Percentiles rank a stretch among this genome's conserved stretches.
Conservation (phyloP, 1,140 invertebrate species). For the Nomia melanderi region DNA sequence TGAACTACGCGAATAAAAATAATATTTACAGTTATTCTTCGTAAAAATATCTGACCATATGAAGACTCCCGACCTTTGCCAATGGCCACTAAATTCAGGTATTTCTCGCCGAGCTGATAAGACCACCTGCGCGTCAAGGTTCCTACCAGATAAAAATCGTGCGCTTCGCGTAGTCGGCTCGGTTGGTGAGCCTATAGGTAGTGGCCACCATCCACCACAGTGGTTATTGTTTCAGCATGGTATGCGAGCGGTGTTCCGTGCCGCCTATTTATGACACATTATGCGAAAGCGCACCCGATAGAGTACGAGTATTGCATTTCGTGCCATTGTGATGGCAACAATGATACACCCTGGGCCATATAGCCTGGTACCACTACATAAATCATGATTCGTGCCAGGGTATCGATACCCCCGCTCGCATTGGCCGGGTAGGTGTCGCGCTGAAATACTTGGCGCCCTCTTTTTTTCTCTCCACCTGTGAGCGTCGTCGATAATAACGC, state of each 20-base stretch:
- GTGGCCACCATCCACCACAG: constrained; percentile 73
- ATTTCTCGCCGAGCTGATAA: constrained; percentile 68
- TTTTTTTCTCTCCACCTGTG: neutral
- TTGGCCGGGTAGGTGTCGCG: constrained; percentile 48
- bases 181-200: constrained; percentile 41
- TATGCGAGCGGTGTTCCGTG: constrained; percentile 70
- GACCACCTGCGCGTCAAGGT: constrained; percentile 69
- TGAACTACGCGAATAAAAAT: too few relatives aligned
- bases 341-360: constrained; percentile 73
- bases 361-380: constrained; percentile 67
- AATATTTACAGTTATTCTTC: too few relatives aligned
- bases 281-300: constrained; percentile 79
- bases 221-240: constrained; percentile 80
- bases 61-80: neutral
- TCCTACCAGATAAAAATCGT: constrained; percentile 73
- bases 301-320: constrained; percentile 71
- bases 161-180: constrained; percentile 49
- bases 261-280: constrained; percentile 82
- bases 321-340: constrained; percentile 78
- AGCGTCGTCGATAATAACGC: neutral
- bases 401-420: constrained; percentile 35
- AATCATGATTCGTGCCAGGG: constrained; percentile 66
- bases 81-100: constrained; percentile 33
- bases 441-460: constrained; percentile 34
- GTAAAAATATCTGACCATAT: too few relatives aligned